Conservation (phyloP, 23 tunicate genomes). For the Phallusia fumigata region DNA sequence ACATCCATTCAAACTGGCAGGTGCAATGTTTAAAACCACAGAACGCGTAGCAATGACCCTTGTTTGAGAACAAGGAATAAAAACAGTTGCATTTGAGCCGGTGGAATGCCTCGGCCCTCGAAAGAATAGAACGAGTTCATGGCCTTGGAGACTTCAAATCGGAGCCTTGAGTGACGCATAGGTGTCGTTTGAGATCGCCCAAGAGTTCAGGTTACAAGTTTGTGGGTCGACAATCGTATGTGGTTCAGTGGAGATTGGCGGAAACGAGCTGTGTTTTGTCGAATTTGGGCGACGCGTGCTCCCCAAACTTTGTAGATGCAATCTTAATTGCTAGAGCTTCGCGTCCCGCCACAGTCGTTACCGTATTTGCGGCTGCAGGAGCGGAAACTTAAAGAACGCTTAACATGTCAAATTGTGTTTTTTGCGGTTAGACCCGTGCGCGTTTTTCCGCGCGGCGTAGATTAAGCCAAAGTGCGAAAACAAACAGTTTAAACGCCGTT, state of each 20-base stretch:
- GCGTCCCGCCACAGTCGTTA: neutral
- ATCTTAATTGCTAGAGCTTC: neutral
- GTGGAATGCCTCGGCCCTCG: too few species aligned
- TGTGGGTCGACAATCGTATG: neutral
- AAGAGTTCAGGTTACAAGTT: conserved; percentile 5
- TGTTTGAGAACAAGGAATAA: too few species aligned
- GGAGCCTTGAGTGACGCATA: neutral
- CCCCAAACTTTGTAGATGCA: neutral
- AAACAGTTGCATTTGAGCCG: too few species aligned
- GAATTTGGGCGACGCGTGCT: neutral
- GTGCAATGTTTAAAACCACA: too few species aligned
- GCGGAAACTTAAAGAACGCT: neutral
- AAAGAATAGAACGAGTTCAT: too few species aligned
- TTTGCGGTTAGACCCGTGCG: too few species aligned
- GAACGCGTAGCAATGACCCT: too few species aligned
- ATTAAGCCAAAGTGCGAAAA: too few species aligned
- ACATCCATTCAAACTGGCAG: too few species aligned
- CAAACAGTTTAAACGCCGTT: too few species aligned
- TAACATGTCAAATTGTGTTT: too few species aligned
- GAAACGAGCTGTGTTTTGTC: neutral
- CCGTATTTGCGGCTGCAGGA: neutral
- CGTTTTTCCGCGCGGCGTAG: too few species aligned
- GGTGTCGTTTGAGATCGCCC: neutral
- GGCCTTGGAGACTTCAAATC: neutral
- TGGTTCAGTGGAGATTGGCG: neutral